A percentile compares a stretch with the other conserved stretches of the same genome.
These are phyloP conservation scores for Semibalanus balanoides DNA, from an alignment of 1,140 invertebrate species.

Conservation along the genomic window DNA sequence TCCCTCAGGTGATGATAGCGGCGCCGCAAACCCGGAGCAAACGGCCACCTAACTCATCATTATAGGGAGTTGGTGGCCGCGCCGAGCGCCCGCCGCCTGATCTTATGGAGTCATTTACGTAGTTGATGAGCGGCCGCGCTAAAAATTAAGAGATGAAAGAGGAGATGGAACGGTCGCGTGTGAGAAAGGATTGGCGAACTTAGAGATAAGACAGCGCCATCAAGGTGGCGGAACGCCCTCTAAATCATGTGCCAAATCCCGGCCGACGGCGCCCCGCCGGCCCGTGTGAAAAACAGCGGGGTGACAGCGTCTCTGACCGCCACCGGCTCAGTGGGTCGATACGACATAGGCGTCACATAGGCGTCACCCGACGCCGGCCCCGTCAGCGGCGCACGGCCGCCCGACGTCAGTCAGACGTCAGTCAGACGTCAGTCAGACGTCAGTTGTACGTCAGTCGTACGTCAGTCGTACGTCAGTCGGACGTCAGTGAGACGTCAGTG, in stretches of 20 bases:
- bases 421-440: too few relatives aligned
- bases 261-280: too few relatives aligned
- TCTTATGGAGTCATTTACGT: constrained; percentile 2
- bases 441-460: too few relatives aligned
- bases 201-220: background rate
- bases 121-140: background rate
- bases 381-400: too few relatives aligned
- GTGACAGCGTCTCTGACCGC: background rate
- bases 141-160: constrained; percentile 3
- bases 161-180: constrained; percentile 1
- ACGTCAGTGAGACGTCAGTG: too few relatives aligned
- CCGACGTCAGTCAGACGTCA: too few relatives aligned
- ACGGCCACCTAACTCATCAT: background rate
- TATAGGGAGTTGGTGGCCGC: background rate
- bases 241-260: background rate
- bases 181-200: background rate
- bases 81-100: background rate
- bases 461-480: too few relatives aligned
- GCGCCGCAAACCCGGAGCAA: background rate
- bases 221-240: background rate
- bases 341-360: too few relatives aligned
- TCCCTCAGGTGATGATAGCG: background rate
- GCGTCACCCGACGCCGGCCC: too few relatives aligned
- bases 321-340: background rate
- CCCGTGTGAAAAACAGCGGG: background rate